A percentile compares a stretch with the other conserved stretches of the same genome.
phyloP scores from a whole-genome alignment of 2,113 vertebrate genomes.

The Oreochromis spilurus region DNA sequence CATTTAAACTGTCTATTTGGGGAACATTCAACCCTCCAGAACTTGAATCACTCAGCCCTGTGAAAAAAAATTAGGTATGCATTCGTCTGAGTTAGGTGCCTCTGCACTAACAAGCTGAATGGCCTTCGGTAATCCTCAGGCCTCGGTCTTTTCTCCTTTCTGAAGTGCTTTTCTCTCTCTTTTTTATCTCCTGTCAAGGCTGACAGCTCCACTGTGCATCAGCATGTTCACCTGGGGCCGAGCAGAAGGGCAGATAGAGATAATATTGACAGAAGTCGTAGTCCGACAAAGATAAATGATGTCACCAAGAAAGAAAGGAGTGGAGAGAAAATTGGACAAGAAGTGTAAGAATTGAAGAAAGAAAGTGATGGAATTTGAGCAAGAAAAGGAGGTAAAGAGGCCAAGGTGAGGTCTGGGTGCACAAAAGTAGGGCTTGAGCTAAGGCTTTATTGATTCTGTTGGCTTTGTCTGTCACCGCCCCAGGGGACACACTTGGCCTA shows the following conservation, averaged over 20 bases:
- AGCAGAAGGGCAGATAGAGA: slow-evolving; percentile 49
- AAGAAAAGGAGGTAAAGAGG: slow-evolving; percentile 26
- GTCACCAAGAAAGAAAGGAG: slow-evolving; percentile 21
- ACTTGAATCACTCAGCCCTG: slow-evolving; percentile 30
- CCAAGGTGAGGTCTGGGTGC: not conserved
- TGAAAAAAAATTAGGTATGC: slow-evolving; percentile 47
- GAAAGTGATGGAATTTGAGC: not conserved
- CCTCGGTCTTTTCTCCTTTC: slow-evolving; percentile 37
- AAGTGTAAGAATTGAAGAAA: not conserved
- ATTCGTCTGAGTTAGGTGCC: slow-evolving; percentile 44
- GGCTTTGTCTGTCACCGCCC: slow-evolving; percentile 57
- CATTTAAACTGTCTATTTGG: slow-evolving; percentile 60
- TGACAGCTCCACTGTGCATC: slow-evolving; percentile 51
- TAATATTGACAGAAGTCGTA: slow-evolving; percentile 64
- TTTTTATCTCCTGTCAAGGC: slow-evolving; percentile 54
- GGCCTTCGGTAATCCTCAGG: slow-evolving; percentile 60
- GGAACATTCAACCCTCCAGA: slow-evolving; percentile 27
- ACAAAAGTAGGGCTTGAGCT: slow-evolving; percentile 38
- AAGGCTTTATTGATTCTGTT: slow-evolving; percentile 61
- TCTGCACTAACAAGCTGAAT: slow-evolving; percentile 59
- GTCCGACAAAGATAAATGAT: slow-evolving; percentile 52
- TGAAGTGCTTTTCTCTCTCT: slow-evolving; percentile 19
- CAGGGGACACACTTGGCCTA: slow-evolving; percentile 54
- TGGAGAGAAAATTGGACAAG: not conserved
- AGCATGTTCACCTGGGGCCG: slow-evolving; percentile 52